Conservation (phyloP, 2,113 vertebrate species). For the Illadopsis cleaveri region DNA sequence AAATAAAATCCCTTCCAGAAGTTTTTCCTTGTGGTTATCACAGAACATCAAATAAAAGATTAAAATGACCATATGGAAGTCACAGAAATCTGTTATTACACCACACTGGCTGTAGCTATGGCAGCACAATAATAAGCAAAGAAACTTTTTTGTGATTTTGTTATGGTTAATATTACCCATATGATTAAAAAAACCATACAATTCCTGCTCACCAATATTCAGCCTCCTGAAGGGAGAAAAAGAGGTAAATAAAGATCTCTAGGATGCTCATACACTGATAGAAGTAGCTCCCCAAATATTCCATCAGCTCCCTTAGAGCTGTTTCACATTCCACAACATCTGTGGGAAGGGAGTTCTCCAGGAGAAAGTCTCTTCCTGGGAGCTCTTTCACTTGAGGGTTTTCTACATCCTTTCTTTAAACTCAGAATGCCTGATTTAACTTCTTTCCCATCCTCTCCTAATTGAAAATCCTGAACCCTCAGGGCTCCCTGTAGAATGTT, state of each 20-base stretch:
- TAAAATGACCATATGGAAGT: not conserved
- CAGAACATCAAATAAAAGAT: not conserved
- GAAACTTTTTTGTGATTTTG: not conserved
- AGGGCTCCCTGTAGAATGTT: not conserved
- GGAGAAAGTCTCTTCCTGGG: not conserved
- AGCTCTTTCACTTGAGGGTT: not conserved
- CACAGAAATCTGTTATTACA: not conserved
- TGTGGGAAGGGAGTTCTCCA: not conserved
- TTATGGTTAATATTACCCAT: not conserved
- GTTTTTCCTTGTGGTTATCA: not conserved
- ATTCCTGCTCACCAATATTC: not conserved
- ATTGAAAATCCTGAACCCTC: not conserved
- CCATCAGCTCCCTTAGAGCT: not conserved
- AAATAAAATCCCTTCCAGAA: not conserved
- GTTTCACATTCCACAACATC: not conserved
- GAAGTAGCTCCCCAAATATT: not conserved
- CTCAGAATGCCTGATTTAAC: not conserved
- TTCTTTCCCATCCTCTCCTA: not conserved
- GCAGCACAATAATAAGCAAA: not conserved
- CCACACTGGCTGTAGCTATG: not conserved
- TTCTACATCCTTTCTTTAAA: not conserved
- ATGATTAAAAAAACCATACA: accelerated
- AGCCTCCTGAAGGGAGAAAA: not conserved
- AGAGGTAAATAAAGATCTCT: not conserved
- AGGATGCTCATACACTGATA: not conserved